Percentiles rank a stretch among this genome's conserved stretches.
Evolutionary conservation across 2,113 vertebrate species (phyloP).

Genomic region (Amazona vittata): DNA sequence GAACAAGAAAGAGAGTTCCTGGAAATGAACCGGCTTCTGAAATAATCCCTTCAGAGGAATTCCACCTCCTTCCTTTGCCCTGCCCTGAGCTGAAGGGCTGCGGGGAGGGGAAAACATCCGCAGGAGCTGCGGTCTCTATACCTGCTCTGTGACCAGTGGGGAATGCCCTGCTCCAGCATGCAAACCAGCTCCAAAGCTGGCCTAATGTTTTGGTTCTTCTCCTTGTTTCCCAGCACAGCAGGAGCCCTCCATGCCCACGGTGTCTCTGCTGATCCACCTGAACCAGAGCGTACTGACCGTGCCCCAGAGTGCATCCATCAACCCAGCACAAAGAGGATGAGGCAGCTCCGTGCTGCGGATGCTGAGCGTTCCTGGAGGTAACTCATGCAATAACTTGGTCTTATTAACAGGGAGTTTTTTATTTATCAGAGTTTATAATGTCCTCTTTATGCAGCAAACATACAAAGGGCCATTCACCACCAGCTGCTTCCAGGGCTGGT

Average conservation of each 20-base stretch:
- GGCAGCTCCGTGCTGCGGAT: background rate
- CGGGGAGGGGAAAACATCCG: background rate
- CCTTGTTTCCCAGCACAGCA: background rate
- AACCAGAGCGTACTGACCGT: fast-evolving
- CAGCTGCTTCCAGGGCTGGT: fast-evolving
- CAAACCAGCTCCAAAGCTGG: background rate
- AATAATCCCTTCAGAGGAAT: background rate
- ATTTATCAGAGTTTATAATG: background rate
- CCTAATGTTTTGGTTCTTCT: fast-evolving
- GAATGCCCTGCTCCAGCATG: background rate
- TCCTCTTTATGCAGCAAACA: background rate
- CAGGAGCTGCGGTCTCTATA: background rate
- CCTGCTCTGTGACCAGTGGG: fast-evolving
- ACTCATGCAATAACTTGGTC: fast-evolving
- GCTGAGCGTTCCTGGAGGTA: fast-evolving
- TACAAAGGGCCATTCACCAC: conserved; percentile 8
- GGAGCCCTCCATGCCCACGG: fast-evolving
- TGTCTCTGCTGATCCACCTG: fast-evolving
- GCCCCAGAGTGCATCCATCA: fast-evolving
- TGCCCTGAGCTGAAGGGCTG: background rate
- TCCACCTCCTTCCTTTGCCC: background rate
- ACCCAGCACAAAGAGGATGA: fast-evolving
- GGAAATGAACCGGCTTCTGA: background rate
- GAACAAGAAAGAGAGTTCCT: background rate
- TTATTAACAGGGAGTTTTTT: background rate